Evolutionary conservation across 1,140 invertebrate species (phyloP), one percentile per base, ranked within the genome.

Genomic region (Formica selysi): DNA sequence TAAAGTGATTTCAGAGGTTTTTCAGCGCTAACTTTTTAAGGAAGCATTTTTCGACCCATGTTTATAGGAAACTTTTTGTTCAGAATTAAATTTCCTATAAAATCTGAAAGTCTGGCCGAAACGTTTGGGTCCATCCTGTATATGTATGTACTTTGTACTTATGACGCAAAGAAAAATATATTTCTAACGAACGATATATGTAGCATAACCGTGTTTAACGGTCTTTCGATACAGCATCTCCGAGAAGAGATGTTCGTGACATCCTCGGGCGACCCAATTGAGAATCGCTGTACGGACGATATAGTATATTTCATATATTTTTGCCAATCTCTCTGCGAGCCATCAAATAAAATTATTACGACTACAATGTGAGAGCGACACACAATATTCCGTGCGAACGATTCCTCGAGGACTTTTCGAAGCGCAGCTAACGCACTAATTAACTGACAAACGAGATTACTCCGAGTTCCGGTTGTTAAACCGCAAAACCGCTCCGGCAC

Each of bases 381-480:
- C 73, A 41, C 44, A 48, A 38, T n/a, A 59, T 44, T 38, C 51
- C 70, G 44, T 22, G 41, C 76, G 54, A 62, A 74, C 61, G 79
- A 74, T 76, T 51, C 67, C 90, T 83, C 87, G 76, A 67, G 62
- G 64, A 71, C 59, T 85, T 86, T 85, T 90, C 83, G 57, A 65
- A 83, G 85, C 80, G 87, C 70, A 89, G 74, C 90, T 81, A 62
- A 57, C 67, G 84, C 84, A 85, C 83, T 91, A 86, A 91, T 88
- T 79, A 78, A 88, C 87, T 84, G 89, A 90, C 88, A 90, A 91
- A 91, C 84, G 89, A 88, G 86, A 68, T 79, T 68, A 71, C 76
- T 29, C 71, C 57, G 76, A 90, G 89, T 90, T 90, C 86, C 74
- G 73, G 87, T 91, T 86, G 84, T 90, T 84, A 88, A 91, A 91